Percentiles rank a stretch among this genome's conserved stretches.
Conservation (phyloP, 2,113 vertebrate species). For the Orientallactaga bullata region DNA sequence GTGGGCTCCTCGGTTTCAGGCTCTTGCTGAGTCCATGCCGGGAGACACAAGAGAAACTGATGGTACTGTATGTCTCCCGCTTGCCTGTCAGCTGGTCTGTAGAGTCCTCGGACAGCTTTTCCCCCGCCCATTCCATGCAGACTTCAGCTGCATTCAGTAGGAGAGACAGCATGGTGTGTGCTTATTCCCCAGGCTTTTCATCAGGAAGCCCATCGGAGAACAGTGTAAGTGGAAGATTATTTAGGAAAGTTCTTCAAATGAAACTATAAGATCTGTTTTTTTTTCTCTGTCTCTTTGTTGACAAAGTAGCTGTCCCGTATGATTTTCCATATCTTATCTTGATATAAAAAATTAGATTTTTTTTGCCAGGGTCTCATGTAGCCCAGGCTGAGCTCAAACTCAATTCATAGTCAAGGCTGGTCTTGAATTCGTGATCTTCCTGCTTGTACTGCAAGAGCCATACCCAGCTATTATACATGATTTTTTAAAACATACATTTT, state of each 20-base stretch:
- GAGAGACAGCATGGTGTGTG: neutral
- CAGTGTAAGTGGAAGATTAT: neutral
- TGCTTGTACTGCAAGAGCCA: no score
- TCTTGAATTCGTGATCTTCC: no score
- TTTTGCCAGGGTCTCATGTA: no score
- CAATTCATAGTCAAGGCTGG: no score
- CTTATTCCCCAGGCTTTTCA: neutral
- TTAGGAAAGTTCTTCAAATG: slow-evolving; percentile 2
- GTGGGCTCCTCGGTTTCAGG: neutral
- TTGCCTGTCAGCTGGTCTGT: neutral
- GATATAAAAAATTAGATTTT: slow-evolving; percentile 31
- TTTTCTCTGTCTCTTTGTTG: neutral
- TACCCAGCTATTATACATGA: no score
- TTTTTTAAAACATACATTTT: no score
- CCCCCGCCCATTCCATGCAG: neutral
- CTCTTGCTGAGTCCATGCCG: slow-evolving; percentile 5
- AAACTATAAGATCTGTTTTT: no score
- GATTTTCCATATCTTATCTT: slow-evolving; percentile 6
- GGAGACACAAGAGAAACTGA: neutral
- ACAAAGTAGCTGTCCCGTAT: neutral
- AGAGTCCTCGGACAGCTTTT: neutral
- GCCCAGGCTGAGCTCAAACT: no score
- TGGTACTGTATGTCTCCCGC: neutral
- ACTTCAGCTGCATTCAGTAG: neutral
- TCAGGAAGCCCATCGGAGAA: neutral